Evolutionary conservation across 2,888 invertebrate species (phyloP).

Genomic region (Campaea margaritaria): DNA sequence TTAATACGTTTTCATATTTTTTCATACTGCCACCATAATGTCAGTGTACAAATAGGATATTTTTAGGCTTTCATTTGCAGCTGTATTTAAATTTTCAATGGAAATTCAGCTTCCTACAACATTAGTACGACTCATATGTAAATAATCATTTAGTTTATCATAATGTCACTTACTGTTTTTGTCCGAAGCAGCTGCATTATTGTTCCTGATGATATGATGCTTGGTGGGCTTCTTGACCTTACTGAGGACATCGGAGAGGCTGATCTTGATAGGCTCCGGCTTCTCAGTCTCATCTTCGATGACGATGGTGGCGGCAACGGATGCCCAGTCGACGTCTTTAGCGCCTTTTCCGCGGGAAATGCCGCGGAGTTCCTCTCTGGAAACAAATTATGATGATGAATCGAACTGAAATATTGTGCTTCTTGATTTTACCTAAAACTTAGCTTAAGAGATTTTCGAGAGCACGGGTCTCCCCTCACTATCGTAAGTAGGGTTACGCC

Average conservation of each 20-base stretch:
- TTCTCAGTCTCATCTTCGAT: conserved; percentile 87
- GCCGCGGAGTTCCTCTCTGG: conserved; percentile 93
- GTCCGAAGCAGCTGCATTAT: conserved; percentile 76
- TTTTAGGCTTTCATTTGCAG: too few relatives aligned
- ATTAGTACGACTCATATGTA: neutral
- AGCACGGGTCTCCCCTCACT: too few relatives aligned
- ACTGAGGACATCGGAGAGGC: conserved; percentile 89
- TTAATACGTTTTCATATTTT: too few relatives aligned
- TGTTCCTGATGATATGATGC: conserved; percentile 83
- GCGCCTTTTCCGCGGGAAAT: conserved; percentile 92
- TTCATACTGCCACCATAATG: too few relatives aligned
- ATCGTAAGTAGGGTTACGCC: too few relatives aligned
- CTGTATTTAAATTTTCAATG: too few relatives aligned
- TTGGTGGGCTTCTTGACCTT: conserved; percentile 89
- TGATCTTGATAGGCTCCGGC: conserved; percentile 90
- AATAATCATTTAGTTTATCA: neutral
- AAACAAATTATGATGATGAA: conserved; percentile 23
- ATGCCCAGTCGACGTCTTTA: conserved; percentile 94
- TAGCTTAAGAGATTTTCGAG: too few relatives aligned
- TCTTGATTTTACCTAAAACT: too few relatives aligned
- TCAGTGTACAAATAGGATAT: too few relatives aligned
- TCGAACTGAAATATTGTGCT: too few relatives aligned
- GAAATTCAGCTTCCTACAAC: neutral
- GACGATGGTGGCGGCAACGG: conserved; percentile 88
- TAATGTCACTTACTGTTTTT: conserved; percentile 86